These are phyloP conservation scores for Tenebrosternarchus preto DNA, from an alignment of 2,113 vertebrate species.

Conservation along the genomic window DNA sequence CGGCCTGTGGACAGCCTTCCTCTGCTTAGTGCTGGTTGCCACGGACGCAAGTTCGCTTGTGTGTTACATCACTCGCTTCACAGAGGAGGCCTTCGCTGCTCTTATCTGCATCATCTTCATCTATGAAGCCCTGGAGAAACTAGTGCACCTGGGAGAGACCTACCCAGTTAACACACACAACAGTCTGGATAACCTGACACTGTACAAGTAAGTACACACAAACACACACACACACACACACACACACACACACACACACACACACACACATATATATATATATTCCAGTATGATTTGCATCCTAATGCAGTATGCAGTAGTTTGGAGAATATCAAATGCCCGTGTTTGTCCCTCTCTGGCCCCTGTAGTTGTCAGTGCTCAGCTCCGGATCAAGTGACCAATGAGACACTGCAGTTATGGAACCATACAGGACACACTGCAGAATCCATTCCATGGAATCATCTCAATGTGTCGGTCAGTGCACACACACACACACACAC, in stretches of 20 bases:
- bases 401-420: slow-evolving; percentile 23
- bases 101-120: slow-evolving; percentile 99
- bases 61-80: slow-evolving; percentile 98
- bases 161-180: slow-evolving; percentile 88
- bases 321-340: background rate
- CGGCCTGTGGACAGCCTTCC: slow-evolving; percentile 94
- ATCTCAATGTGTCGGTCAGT: slow-evolving; percentile 41
- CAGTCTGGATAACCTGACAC: slow-evolving; percentile 84
- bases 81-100: slow-evolving; percentile 93
- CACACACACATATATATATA: too few species aligned
- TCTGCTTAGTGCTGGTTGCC: slow-evolving; percentile 92
- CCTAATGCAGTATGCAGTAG: background rate
- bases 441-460: slow-evolving; percentile 75
- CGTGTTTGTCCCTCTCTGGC: background rate
- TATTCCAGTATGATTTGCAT: too few species aligned
- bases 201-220: slow-evolving; percentile 82
- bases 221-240: background rate
- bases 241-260: background rate
- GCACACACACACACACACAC: background rate
- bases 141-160: slow-evolving; percentile 82
- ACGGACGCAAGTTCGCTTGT: slow-evolving; percentile 95
- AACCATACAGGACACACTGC: slow-evolving; percentile 15
- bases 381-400: slow-evolving; percentile 63
- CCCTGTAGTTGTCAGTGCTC: slow-evolving; percentile 82
- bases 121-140: slow-evolving; percentile 97